Conservation (phyloP, 2,888 invertebrate species). For the Lydus trimaculatus region DNA sequence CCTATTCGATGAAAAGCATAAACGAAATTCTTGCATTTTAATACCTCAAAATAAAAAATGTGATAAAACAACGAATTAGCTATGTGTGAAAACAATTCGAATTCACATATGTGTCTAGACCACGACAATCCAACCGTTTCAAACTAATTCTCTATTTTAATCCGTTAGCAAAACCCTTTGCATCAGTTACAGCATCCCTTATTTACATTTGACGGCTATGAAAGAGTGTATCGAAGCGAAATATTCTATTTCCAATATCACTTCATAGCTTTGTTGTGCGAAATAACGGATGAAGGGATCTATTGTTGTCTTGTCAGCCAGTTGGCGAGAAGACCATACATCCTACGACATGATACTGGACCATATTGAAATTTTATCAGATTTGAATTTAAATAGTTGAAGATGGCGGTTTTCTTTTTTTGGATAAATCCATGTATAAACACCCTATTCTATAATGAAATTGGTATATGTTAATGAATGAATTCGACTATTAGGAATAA, state of each 20-base stretch:
- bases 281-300: conserved; percentile 57
- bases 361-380: conserved; percentile 54
- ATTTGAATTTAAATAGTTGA: conserved; percentile 44
- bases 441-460: neutral
- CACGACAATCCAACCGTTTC: conserved; percentile 30
- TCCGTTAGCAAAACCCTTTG: conserved; percentile 47
- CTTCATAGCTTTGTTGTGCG: conserved; percentile 55
- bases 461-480: neutral
- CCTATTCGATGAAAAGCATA: neutral
- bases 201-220: conserved; percentile 56
- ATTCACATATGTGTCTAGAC: conserved; percentile 29
- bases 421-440: neutral
- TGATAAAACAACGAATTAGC: neutral
- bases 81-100: conserved; percentile 29
- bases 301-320: conserved; percentile 55
- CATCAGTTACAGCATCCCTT: conserved; percentile 52
- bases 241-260: conserved; percentile 61
- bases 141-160: conserved; percentile 46
- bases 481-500: neutral
- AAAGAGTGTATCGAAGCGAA: conserved; percentile 59
- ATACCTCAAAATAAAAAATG: neutral
- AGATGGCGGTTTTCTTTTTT: conserved; percentile 16
- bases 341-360: conserved; percentile 40
- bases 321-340: conserved; percentile 41
- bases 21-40: neutral